Evolutionary conservation across 30 jellyfish, hydroid and myxozoan species (phyloP), one percentile per base, ranked within the genome.

Genomic region (Aurelia aurita): DNA sequence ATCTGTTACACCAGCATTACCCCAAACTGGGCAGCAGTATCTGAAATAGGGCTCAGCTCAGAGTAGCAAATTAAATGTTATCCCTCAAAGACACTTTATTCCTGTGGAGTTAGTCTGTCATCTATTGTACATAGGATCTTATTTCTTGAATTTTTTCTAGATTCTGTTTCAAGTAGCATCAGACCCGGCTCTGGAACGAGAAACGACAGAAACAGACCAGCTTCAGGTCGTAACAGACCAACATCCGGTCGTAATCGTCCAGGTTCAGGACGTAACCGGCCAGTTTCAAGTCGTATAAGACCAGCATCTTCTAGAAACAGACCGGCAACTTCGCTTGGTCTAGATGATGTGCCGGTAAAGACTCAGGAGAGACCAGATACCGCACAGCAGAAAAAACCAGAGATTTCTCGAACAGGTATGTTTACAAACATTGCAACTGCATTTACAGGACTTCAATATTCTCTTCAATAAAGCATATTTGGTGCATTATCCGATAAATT

Each of bases 191-290:
- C 88, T 13, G 88, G 70, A 4, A 3, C 43, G 2, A 45, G 49
- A 53, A 46, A 19, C 12, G 76, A 75, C 11, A 22, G 79, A 44
- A 22, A n/a, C 3, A 77, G 88, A 59, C 88, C 88, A 19, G 31
- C 46, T 26, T 60, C 88, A 2, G 75, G 77, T 60, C 86, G 93
- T 14, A 57, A 44, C 46, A 69, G 93, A 39, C 93, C 91, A 18
- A 21, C 47, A 18, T 82, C 91, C 14, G n/a, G 71, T 9, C 47
- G 80, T 10, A 43, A 23, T 13, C 34, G 84, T 20, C 88, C 88
- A 19, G 31, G 11, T 26, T 77, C 88, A 0, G 81, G 82, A 44
- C 31, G 29, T 15, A 58, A 58, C 20, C 59, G 80, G 23, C 22
- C 26, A 7, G 29, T 21, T 13, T 29, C 61, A 29, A 62, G 62